Percentiles rank a stretch among this genome's conserved stretches.
Evolutionary conservation across 2,113 vertebrate species (phyloP).

Genomic region (Gallinago paraguaiae): DNA sequence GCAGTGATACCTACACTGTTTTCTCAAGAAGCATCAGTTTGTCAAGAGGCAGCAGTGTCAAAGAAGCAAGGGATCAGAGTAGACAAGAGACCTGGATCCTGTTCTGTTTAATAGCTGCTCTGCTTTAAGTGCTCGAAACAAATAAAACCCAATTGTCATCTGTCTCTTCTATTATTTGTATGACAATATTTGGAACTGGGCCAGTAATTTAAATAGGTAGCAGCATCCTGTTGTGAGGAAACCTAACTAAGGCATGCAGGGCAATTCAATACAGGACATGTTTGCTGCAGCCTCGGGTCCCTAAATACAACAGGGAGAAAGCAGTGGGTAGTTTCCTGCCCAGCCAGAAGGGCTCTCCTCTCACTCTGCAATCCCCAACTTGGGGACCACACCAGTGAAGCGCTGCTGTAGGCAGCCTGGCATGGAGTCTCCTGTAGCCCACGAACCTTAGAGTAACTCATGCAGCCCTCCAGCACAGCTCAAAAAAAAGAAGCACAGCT

Average conservation of each 20-base stretch:
- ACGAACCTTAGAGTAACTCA: not conserved
- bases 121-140: not conserved
- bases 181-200: not conserved
- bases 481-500: not conserved
- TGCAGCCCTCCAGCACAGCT: not conserved
- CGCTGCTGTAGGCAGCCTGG: rapidly evolving
- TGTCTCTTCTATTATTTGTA: not conserved
- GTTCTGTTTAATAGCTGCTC: not conserved
- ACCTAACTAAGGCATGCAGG: not conserved
- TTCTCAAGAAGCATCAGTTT: not conserved
- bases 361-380: rapidly evolving
- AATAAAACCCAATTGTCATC: not conserved
- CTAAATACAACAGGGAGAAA: not conserved
- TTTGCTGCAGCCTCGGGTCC: not conserved
- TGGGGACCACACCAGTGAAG: not conserved
- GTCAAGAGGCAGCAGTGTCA: not conserved
- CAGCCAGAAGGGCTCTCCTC: not conserved
- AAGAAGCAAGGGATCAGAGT: rapidly evolving
- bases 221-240: not conserved
- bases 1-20: not conserved
- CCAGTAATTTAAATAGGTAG: not conserved
- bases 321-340: not conserved
- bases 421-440: not conserved
- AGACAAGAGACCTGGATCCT: not conserved
- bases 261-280: not conserved